Base-by-base conservation (phyloP, 2,113 vertebrate species). In the Sterrhoptilus dennistouni region DNA sequence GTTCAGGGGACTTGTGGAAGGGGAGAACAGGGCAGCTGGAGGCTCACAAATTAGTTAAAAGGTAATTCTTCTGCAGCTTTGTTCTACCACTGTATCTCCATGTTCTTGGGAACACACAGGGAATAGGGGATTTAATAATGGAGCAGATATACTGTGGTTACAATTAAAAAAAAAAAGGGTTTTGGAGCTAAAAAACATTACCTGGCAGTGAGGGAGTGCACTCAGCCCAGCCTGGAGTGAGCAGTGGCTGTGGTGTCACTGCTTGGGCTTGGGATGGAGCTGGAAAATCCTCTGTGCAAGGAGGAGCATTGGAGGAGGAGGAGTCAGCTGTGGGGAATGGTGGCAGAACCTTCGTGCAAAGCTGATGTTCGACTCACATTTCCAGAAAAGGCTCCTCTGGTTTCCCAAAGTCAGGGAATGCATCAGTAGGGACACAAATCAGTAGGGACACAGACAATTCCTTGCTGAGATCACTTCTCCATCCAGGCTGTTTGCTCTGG, bases 321-420 rank as follows among this genome's bases (percentile, higher is more conserved):
- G 78, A 80, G 38, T 31, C 63, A 33, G 11, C 33, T 57, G 64
- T 83, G 66, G 60, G 59, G 57, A 63, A 13, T 3, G 19, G 11
- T 42, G 59, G 28, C 42, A 61, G 36, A 59, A 83, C 36, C 56
- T 21, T 40, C 3, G 3, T 35, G 28, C 31, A 66, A 11, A 76
- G 38, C 44, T n/a, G 8, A 0, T 8, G 10, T 27, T 50, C 76
- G 63, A 72, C 15, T 65, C 3, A 0, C 2, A 0, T 17, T 54
- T 27, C 60, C 40, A 57, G 28, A 47, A 92, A 66, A 76, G 15
- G n/a, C 44, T 87, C 18, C 9, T 53, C 50, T 35, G 28, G 31
- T 31, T 47, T 27, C 44, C 80, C 35, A 12, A 52, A 33, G 36
- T 35, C 40, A n/a, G 68, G 66, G 68, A 40, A 3, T 14, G 3